A percentile compares a stretch with the other conserved stretches of the same genome.
Conservation (phyloP, 2,888 invertebrate species). For the Tiliacea aurago region DNA sequence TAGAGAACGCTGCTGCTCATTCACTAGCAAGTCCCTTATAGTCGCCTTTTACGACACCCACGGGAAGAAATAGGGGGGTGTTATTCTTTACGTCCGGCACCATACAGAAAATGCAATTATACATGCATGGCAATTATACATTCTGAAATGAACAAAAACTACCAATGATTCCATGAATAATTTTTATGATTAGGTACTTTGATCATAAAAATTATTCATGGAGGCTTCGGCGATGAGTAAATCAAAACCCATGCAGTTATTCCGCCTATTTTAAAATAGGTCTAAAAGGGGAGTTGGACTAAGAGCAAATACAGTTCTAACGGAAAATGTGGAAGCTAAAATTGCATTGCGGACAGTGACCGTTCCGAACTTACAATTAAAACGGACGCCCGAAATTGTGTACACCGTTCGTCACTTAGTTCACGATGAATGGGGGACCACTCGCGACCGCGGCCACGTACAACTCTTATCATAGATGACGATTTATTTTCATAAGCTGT, state of each 20-base stretch:
- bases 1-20: too few species aligned
- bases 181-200: too few species aligned
- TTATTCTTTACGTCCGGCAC: too few species aligned
- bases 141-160: neutral
- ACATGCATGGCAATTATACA: too few species aligned
- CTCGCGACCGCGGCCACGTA: conserved; percentile 3
- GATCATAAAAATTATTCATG: too few species aligned
- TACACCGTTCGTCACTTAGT: conserved; percentile 90
- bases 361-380: conserved; percentile 89
- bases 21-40: too few species aligned
- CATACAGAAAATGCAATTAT: too few species aligned
- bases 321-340: conserved; percentile 80
- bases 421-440: conserved; percentile 61
- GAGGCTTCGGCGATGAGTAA: neutral
- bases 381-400: conserved; percentile 89
- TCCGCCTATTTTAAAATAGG: conserved; percentile 44
- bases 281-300: conserved; percentile 49
- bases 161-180: too few species aligned
- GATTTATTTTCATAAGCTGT: conserved; percentile 50
- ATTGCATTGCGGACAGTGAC: conserved; percentile 82
- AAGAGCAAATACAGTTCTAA: conserved; percentile 65
- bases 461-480: conserved; percentile 36
- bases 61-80: too few species aligned
- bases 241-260: conserved; percentile 35
- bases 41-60: too few species aligned